Evolutionary conservation across 2,888 invertebrate genomes (phyloP).

Genomic region (Eupithecia dodoneata): DNA sequence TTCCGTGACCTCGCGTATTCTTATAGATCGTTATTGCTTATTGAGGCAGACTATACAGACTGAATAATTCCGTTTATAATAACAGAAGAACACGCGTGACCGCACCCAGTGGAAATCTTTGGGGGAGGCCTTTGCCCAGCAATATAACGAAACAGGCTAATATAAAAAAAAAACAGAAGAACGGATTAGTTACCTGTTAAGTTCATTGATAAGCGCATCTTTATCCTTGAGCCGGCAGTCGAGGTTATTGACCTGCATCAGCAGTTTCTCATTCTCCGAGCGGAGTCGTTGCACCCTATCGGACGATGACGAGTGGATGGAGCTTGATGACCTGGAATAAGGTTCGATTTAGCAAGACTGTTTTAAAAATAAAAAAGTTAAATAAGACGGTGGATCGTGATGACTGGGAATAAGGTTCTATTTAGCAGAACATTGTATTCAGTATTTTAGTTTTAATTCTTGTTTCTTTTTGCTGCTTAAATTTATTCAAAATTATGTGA

Average conservation of each 20-base stretch:
- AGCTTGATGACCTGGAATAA: slow-evolving; percentile 65
- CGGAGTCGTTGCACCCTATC: slow-evolving; percentile 64
- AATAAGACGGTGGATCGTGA: neutral
- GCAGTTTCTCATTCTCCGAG: slow-evolving; percentile 67
- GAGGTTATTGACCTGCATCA: slow-evolving; percentile 66
- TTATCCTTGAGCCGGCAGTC: slow-evolving; percentile 73
- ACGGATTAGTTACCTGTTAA: slow-evolving; percentile 63
- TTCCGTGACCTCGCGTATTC: neutral
- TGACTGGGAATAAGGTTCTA: neutral
- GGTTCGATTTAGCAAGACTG: neutral
- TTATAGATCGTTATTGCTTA: neutral
- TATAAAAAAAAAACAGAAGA: neutral
- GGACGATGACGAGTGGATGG: slow-evolving; percentile 71
- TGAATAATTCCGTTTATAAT: neutral
- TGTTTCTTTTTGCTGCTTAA: too few species aligned
- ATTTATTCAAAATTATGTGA: too few species aligned
- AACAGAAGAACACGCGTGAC: too few species aligned
- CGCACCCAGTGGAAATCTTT: too few species aligned
- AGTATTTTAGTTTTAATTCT: too few species aligned
- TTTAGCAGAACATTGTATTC: neutral
- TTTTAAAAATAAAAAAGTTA: neutral
- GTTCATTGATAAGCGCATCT: slow-evolving; percentile 75
- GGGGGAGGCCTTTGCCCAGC: too few species aligned
- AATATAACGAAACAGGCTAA: too few species aligned
- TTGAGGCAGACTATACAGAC: neutral